A percentile compares a stretch with the other conserved stretches of the same genome.
Conservation (phyloP, 1,140 invertebrate genomes). For the Lepidostoma basale region DNA sequence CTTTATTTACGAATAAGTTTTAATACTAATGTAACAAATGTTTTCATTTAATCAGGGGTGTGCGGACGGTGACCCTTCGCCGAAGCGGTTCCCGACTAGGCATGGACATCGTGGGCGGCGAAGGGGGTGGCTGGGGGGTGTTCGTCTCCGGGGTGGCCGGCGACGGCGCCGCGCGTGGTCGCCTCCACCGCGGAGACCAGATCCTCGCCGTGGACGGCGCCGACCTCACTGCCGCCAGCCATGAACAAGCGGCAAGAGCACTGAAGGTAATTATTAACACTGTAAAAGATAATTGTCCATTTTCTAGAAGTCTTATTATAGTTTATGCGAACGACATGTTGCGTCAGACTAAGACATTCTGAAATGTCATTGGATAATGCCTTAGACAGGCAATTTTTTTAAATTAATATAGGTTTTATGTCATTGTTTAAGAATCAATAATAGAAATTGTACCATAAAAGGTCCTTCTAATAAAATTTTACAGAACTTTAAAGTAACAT, state of each 20-base stretch:
- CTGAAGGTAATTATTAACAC: constrained; percentile 65
- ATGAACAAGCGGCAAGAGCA: constrained; percentile 87
- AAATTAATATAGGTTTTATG: too few species aligned
- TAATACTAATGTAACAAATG: too few species aligned
- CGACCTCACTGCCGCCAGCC: constrained; percentile 80
- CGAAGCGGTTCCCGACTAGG: constrained; percentile 73
- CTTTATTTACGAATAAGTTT: too few species aligned
- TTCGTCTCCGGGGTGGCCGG: constrained; percentile 94
- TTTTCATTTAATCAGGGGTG: constrained; percentile 48
- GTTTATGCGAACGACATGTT: too few species aligned
- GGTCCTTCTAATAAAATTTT: too few species aligned
- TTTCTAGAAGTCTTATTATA: too few species aligned
- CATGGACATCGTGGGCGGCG: constrained; percentile 98
- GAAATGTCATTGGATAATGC: too few species aligned
- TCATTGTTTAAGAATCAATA: too few species aligned
- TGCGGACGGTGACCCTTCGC: constrained; percentile 56
- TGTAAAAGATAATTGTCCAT: neutral
- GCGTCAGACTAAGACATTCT: too few species aligned
- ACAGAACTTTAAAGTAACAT: too few species aligned
- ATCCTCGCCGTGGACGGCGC: constrained; percentile 88
- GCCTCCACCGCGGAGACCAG: constrained; percentile 89
- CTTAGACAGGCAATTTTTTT: too few species aligned
- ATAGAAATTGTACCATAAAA: too few species aligned
- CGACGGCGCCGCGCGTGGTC: constrained; percentile 93
- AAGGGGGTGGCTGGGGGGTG: constrained; percentile 78